phyloP scores from a whole-genome alignment of 2,888 invertebrate genomes.

The Drosophila histrio region DNA sequence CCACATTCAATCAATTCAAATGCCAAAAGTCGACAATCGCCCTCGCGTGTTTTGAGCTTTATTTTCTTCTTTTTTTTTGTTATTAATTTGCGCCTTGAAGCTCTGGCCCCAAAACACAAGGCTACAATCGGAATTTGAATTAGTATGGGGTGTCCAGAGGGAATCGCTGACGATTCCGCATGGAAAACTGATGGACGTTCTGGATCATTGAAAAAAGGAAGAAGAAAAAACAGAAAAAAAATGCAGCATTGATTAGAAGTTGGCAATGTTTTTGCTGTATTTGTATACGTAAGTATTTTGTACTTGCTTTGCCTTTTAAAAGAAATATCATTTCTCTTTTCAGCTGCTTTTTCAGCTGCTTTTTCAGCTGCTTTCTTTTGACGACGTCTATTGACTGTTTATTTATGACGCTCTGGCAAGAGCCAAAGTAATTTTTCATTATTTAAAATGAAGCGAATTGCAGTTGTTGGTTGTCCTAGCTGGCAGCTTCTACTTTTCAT shows the following conservation, averaged over 20 bases:
- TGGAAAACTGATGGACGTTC: slow-evolving; percentile 48
- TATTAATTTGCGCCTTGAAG: slow-evolving; percentile 62
- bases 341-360: background rate
- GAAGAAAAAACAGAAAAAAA: slow-evolving; percentile 3
- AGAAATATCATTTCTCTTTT: slow-evolving; percentile 7
- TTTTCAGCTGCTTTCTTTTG: background rate
- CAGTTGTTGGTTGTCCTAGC: slow-evolving; percentile 36
- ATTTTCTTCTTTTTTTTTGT: slow-evolving; percentile 22
- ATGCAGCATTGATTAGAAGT: slow-evolving; percentile 45
- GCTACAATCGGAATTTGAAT: slow-evolving; percentile 14
- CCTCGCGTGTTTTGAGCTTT: slow-evolving; percentile 20
- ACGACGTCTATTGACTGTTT: slow-evolving; percentile 60
- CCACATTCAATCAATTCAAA: slow-evolving; percentile 71
- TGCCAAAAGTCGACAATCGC: slow-evolving; percentile 61
- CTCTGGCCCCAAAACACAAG: slow-evolving; percentile 7
- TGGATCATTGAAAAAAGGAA: slow-evolving; percentile 33
- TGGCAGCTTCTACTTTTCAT: slow-evolving; percentile 63
- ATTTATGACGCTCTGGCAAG: slow-evolving; percentile 65
- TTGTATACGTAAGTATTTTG: background rate
- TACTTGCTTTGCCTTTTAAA: slow-evolving; percentile 10
- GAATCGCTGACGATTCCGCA: slow-evolving; percentile 52
- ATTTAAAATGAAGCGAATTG: slow-evolving; percentile 76
- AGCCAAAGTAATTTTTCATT: slow-evolving; percentile 75
- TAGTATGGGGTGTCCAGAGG: slow-evolving; percentile 1
- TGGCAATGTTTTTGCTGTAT: background rate